Evolutionary conservation across 2,888 invertebrate genomes (phyloP), one percentile per base, ranked within the genome.

Genomic region (Cosmopolites sordidus): DNA sequence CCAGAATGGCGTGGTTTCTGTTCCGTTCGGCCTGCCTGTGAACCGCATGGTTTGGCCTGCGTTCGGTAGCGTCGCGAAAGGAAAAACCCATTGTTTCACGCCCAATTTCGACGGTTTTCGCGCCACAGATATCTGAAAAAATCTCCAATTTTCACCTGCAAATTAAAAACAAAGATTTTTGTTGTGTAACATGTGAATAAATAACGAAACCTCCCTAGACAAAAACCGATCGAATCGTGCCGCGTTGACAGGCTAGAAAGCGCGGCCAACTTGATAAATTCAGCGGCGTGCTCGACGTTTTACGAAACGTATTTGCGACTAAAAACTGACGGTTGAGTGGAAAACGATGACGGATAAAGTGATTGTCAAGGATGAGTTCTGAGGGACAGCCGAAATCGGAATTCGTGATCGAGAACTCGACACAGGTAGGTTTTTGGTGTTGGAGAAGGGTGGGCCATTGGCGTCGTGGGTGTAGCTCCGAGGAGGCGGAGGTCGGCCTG

Each of bases 1-100:
- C 68, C 67, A 67, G 69, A 72, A 70, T 73, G 73, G 74, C 73
- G 73, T 73, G 71, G 74, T 73, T 67, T 73, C 66, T 60, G 69
- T 69, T 68, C 67, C 66, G 66, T 68, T 73, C 69, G 75, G 71
- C 72, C 74, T 65, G 73, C 72, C 73, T 71, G 74, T 69, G 67
- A 65, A 60, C 64, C 58, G 58, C 59, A 57, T 60, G 63, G 63
- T 64, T 65, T 61, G 60, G 48, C 51, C 56, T 45, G 56, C 54
- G 53, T 39, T 49, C 29, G 27, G 43, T 43, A 44, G 33, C 47
- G 27, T 51, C 42, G 46, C 18, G n/a, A 39, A 30, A 27, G 33
- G 33, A 33, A 39, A 44, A 51, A 51, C 44, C 39, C 39, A 38
- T 38, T 2, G 22, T 22, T 43, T 39, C 40, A 43, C 52, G 52